Evolutionary conservation across 2,797 vertebrate genomes (phyloP).

Genomic region (Poliocrania exsul): DNA sequence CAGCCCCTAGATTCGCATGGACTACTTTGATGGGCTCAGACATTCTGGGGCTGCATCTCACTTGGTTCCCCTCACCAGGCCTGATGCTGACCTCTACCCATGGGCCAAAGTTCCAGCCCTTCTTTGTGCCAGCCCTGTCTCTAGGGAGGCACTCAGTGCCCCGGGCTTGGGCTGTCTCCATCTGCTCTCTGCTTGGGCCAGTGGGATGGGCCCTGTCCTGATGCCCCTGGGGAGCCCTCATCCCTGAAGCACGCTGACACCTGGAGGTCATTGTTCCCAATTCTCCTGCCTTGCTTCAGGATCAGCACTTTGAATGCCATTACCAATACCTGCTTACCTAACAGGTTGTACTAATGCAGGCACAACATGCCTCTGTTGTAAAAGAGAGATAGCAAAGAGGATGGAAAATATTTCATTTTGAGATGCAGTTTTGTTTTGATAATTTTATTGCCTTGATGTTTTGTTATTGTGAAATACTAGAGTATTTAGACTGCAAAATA

Average conservation of each 20-base stretch:
- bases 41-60: background rate
- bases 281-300: background rate
- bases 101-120: background rate
- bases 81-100: background rate
- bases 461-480: background rate
- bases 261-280: background rate
- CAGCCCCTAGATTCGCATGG: background rate
- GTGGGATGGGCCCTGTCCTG: background rate
- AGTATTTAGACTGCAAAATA: background rate
- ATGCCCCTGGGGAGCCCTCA: accelerated
- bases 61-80: background rate
- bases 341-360: background rate
- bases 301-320: background rate
- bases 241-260: too few species aligned
- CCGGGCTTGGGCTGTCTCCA: background rate
- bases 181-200: background rate
- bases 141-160: background rate
- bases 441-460: background rate
- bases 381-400: background rate
- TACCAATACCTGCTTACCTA: background rate
- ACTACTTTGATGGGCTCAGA: background rate
- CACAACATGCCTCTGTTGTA: background rate
- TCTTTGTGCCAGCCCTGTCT: background rate
- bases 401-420: background rate
- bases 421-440: background rate